Conservation (phyloP, 1,140 invertebrate species). For the Eurosta solidaginis region DNA sequence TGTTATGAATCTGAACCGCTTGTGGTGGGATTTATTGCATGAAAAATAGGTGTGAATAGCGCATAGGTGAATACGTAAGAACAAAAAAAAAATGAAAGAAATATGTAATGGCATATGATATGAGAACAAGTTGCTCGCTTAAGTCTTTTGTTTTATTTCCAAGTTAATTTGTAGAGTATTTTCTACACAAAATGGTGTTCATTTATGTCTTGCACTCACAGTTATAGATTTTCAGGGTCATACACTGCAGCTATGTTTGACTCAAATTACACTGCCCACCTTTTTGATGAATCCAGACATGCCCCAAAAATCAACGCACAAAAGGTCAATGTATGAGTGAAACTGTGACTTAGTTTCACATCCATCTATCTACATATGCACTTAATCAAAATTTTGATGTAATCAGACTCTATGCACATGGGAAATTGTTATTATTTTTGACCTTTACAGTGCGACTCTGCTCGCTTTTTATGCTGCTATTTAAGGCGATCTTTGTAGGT, state of each 20-base stretch:
- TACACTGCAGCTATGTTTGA: neutral
- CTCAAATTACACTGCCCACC: neutral
- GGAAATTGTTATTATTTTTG: neutral
- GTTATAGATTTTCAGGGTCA: neutral
- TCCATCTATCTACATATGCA: neutral
- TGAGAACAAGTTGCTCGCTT: constrained; percentile 47
- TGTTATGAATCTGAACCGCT: neutral
- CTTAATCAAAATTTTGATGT: neutral
- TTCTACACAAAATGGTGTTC: too few species aligned
- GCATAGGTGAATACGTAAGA: too few species aligned
- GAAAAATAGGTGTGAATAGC: constrained; percentile 19
- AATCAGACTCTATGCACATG: neutral
- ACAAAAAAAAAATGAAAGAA: too few species aligned
- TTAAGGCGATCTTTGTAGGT: neutral
- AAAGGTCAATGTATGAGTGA: neutral
- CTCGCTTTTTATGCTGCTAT: neutral
- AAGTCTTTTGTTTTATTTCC: constrained; percentile 45
- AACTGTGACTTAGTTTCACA: too few species aligned
- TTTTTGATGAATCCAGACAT: neutral
- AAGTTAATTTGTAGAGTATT: neutral
- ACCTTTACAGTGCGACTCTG: neutral
- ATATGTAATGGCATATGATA: neutral
- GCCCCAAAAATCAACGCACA: neutral
- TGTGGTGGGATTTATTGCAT: neutral
- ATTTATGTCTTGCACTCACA: neutral